phyloP scores from a whole-genome alignment of 1,140 invertebrate species.

The Ruditapes philippinarum region DNA sequence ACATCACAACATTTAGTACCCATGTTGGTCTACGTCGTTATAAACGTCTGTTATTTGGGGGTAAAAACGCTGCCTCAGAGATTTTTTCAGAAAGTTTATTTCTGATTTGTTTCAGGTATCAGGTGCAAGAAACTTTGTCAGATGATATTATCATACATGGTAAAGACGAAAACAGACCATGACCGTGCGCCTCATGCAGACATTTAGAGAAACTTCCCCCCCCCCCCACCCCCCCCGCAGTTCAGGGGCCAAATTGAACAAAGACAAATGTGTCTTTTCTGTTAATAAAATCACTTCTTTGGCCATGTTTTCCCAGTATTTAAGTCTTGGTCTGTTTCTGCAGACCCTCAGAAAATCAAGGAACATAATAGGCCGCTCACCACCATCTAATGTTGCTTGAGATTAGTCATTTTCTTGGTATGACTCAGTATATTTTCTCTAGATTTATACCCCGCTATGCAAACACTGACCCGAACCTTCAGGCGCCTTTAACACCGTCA shows the following conservation, averaged over 20 bases:
- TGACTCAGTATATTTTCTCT: conserved; percentile 65
- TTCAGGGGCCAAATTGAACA: no score
- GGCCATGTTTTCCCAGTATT: conserved; percentile 38
- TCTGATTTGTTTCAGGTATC: conserved; percentile 56
- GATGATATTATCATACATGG: conserved; percentile 62
- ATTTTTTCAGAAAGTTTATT: no score
- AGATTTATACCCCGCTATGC: conserved; percentile 55
- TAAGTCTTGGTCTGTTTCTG: conserved; percentile 25
- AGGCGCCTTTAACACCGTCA: not conserved
- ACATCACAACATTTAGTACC: no score
- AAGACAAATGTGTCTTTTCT: no score
- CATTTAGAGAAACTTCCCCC: conserved; percentile 47
- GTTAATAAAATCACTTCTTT: conserved; percentile 11
- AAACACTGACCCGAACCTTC: conserved; percentile 16
- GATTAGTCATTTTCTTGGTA: conserved; percentile 58
- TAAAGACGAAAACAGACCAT: conserved; percentile 37
- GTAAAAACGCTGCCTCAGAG: no score
- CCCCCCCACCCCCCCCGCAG: conserved; percentile 41
- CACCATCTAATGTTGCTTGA: not conserved
- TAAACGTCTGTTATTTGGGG: no score
- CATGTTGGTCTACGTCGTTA: no score
- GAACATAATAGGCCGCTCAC: conserved; percentile 3
- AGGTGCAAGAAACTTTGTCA: conserved; percentile 45
- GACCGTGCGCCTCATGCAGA: not conserved
- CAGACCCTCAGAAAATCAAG: conserved; percentile 53